A percentile compares a stretch with the other conserved stretches of the same genome.
These are phyloP conservation scores for Seriola quinqueradiata DNA, from an alignment of 2,113 vertebrate genomes.

Conservation along the genomic window DNA sequence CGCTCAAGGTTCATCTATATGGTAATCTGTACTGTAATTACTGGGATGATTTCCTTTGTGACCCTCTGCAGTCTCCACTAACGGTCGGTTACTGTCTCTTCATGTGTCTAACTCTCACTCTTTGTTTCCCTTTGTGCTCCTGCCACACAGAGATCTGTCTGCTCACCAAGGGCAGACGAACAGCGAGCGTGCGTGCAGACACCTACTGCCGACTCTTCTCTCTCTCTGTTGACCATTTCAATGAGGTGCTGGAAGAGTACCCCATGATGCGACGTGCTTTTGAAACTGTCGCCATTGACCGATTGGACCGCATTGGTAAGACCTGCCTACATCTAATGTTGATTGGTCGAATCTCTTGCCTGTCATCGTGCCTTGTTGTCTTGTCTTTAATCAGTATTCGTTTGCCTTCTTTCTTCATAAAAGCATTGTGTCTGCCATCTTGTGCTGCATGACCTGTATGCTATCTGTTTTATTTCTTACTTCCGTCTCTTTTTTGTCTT, in stretches of 20 bases:
- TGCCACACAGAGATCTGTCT: slow-evolving; percentile 92
- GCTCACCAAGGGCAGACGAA: slow-evolving; percentile 96
- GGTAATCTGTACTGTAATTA: slow-evolving; percentile 57
- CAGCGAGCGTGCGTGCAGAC: slow-evolving; percentile 97
- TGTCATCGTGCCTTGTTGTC: slow-evolving; percentile 81
- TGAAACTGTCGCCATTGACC: slow-evolving; percentile 98
- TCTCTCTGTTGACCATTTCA: slow-evolving; percentile 98
- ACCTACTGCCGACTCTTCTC: slow-evolving; percentile 98
- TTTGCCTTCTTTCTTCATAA: slow-evolving; percentile 78
- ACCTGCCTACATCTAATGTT: background rate
- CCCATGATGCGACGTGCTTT: slow-evolving; percentile 99
- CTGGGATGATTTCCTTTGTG: slow-evolving; percentile 9
- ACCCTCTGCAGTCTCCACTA: slow-evolving; percentile 22
- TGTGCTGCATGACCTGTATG: slow-evolving; percentile 85
- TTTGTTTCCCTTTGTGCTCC: slow-evolving; percentile 27
- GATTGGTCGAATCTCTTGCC: slow-evolving; percentile 67
- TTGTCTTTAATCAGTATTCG: slow-evolving; percentile 73
- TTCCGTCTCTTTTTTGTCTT: slow-evolving; percentile 50
- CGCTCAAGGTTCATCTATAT: slow-evolving; percentile 62
- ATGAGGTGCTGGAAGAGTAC: slow-evolving; percentile 98
- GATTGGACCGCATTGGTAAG: slow-evolving; percentile 97
- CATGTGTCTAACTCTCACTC: background rate
- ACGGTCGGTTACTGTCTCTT: slow-evolving; percentile 7
- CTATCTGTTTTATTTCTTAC: slow-evolving; percentile 45
- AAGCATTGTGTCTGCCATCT: slow-evolving; percentile 83